Evolutionary conservation across 1,140 invertebrate species (phyloP).

Genomic region (Drosophila neocordata): DNA sequence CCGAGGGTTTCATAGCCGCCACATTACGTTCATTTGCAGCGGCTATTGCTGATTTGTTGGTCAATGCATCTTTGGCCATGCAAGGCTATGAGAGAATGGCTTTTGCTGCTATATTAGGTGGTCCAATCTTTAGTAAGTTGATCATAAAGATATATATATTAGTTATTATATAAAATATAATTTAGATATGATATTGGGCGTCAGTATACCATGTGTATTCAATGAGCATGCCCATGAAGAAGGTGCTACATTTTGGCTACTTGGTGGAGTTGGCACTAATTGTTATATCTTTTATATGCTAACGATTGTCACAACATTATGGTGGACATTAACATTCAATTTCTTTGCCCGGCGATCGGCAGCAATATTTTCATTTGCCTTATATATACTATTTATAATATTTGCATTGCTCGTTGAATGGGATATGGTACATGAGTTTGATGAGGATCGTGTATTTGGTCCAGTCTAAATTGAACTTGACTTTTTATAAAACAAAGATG

Average conservation of each 20-base stretch:
- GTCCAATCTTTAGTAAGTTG: slow-evolving; percentile 50
- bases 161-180: neutral
- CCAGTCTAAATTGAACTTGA: neutral
- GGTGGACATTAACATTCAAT: slow-evolving; percentile 42
- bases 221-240: neutral
- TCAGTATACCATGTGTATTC: slow-evolving; percentile 18
- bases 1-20: slow-evolving; percentile 31
- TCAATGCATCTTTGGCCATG: slow-evolving; percentile 30
- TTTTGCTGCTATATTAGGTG: slow-evolving; percentile 47
- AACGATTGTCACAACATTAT: slow-evolving; percentile 20
- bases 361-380: slow-evolving; percentile 28
- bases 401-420: slow-evolving; percentile 16
- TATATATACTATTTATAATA: slow-evolving; percentile 29
- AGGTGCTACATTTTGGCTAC: slow-evolving; percentile 15
- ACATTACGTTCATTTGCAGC: slow-evolving; percentile 36
- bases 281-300: slow-evolving; percentile 49
- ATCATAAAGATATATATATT: too few relatives aligned
- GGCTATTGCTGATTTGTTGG: slow-evolving; percentile 40
- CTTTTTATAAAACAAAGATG: too few relatives aligned
- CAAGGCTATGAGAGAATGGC: slow-evolving; percentile 66
- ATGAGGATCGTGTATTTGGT: neutral
- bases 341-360: slow-evolving; percentile 51
- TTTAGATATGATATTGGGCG: slow-evolving; percentile 32
- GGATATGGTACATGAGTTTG: slow-evolving; percentile 12
- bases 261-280: slow-evolving; percentile 38